These are phyloP conservation scores for Popillia japonica DNA, from an alignment of 1,140 invertebrate genomes.

Conservation along the genomic window DNA sequence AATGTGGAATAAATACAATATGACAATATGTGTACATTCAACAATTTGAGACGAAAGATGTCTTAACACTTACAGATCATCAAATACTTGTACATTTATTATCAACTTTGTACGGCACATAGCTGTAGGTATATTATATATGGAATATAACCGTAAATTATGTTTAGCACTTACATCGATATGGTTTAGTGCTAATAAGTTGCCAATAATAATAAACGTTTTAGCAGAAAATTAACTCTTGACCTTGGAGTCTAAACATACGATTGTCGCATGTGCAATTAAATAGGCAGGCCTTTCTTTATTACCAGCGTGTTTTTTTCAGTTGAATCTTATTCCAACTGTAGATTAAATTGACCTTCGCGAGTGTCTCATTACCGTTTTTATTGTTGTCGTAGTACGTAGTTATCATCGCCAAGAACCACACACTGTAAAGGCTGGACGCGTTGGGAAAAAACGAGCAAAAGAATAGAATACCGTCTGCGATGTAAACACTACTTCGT, in stretches of 20 bases:
- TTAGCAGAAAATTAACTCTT: neutral
- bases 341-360: neutral
- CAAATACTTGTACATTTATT: too few species aligned
- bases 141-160: too few species aligned
- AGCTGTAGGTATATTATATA: too few species aligned
- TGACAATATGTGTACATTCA: too few species aligned
- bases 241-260: neutral
- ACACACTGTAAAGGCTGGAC: too few species aligned
- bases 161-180: too few species aligned
- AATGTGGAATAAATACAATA: too few species aligned
- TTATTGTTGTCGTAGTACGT: neutral
- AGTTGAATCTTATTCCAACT: neutral
- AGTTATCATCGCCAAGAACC: neutral
- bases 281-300: neutral
- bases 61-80: too few species aligned
- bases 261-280: neutral
- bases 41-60: too few species aligned
- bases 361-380: constrained; percentile 1
- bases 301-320: neutral
- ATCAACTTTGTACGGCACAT: too few species aligned
- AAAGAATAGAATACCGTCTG: neutral
- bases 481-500: neutral
- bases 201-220: neutral
- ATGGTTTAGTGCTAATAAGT: too few species aligned
- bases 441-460: neutral